Conservation (phyloP, 2,113 vertebrate genomes). For the Empidonax traillii region DNA sequence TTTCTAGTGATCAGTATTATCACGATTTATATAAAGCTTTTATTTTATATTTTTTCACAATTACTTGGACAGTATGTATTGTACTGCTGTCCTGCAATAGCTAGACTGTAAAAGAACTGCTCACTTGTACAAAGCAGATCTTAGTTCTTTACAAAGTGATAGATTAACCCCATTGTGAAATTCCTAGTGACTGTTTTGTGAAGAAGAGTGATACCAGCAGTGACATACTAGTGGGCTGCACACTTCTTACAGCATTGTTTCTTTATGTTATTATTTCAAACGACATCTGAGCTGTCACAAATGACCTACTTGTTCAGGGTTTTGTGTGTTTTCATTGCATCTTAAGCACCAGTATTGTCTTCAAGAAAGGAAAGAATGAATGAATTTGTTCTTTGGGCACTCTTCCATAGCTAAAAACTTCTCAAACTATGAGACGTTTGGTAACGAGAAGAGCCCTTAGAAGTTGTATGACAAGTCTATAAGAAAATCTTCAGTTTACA, state of each 20-base stretch:
- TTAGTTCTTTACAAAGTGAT: not conserved
- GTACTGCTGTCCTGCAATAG: not conserved
- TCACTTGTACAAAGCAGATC: not conserved
- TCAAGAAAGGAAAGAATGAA: not conserved
- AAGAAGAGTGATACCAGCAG: not conserved
- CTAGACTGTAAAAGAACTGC: not conserved
- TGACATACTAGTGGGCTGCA: not conserved
- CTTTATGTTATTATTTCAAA: not conserved
- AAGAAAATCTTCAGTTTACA: not conserved
- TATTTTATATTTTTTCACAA: not conserved
- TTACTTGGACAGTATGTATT: not conserved
- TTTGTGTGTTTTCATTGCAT: not conserved
- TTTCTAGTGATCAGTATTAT: not conserved
- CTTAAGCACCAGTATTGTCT: not conserved
- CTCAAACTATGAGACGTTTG: not conserved
- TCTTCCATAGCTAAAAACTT: not conserved
- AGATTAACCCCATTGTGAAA: not conserved
- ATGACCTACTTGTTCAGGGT: not conserved
- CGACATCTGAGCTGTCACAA: not conserved
- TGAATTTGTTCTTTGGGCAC: not conserved
- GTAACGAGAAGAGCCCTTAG: not conserved
- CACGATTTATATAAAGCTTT: not conserved
- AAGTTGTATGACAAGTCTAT: not conserved
- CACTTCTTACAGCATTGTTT: not conserved
- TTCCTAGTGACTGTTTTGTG: not conserved